Conservation (phyloP, 2,888 invertebrate genomes). For the Parasteatoda lunata region DNA sequence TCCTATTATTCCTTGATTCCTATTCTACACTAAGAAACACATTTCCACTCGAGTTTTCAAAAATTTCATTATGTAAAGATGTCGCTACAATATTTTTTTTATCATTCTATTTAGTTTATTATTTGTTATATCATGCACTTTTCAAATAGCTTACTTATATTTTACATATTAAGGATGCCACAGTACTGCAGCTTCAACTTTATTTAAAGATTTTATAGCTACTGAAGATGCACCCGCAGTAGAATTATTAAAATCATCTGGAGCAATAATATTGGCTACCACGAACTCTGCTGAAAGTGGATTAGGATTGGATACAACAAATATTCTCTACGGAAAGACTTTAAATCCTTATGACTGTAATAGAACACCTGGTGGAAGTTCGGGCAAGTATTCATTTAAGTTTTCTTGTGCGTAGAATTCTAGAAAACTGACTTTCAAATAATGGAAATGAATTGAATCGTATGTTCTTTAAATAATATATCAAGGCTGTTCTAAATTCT, state of each 20-base stretch:
- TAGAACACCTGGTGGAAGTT: slow-evolving; percentile 87
- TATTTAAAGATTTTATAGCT: slow-evolving; percentile 77
- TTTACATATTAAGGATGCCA: neutral
- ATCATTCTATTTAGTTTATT: no score
- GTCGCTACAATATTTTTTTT: no score
- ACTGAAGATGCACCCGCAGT: slow-evolving; percentile 82
- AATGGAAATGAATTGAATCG: neutral
- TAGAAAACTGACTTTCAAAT: no score
- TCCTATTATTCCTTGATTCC: no score
- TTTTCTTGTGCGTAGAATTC: neutral
- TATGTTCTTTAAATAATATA: no score
- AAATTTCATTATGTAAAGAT: no score
- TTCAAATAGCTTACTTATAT: neutral
- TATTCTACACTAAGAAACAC: no score
- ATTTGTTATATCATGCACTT: neutral
- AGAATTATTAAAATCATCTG: slow-evolving; percentile 79
- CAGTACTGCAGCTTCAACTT: neutral
- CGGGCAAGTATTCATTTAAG: slow-evolving; percentile 79
- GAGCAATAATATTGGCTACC: slow-evolving; percentile 83
- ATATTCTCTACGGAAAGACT: slow-evolving; percentile 84
- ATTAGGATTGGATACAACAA: slow-evolving; percentile 88
- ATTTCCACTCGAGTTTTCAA: no score
- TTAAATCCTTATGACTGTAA: slow-evolving; percentile 87
- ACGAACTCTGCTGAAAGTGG: slow-evolving; percentile 76
- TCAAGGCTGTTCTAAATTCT: neutral